These are phyloP conservation scores for Myiotriccus ornatus DNA, from an alignment of 2,797 vertebrate genomes.

Conservation along the genomic window DNA sequence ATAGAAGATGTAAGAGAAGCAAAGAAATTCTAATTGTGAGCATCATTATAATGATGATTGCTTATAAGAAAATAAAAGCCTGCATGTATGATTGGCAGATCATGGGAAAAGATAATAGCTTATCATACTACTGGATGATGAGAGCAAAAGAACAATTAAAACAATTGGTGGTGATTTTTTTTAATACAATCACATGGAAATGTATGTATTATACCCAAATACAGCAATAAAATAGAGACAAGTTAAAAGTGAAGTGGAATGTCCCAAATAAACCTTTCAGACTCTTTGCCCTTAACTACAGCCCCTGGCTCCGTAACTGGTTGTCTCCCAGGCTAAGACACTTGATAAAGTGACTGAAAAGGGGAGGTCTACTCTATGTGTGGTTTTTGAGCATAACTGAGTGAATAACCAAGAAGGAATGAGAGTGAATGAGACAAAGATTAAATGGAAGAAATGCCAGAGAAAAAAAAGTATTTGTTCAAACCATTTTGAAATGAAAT, in stretches of 20 bases:
- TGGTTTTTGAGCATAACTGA: not conserved
- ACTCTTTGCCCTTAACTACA: not conserved
- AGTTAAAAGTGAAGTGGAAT: not conserved
- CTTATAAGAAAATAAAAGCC: not conserved
- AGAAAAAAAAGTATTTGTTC: not conserved
- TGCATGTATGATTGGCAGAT: not conserved
- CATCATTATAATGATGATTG: not conserved
- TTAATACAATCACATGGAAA: not conserved
- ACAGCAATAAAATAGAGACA: not conserved
- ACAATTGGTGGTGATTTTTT: not conserved
- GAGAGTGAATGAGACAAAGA: not conserved
- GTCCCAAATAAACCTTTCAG: not conserved
- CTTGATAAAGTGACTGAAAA: not conserved
- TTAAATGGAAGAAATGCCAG: not conserved
- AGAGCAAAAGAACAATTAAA: not conserved
- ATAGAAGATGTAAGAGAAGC: not conserved
- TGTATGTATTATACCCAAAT: not conserved
- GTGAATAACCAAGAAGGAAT: not conserved
- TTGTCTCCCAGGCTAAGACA: not conserved
- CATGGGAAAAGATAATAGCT: not conserved
- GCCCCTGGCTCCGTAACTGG: not conserved
- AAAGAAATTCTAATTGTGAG: not conserved
- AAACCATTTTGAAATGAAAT: not conserved
- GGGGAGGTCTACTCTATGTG: not conserved
- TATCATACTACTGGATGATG: not conserved